Base-by-base conservation (phyloP, 2,797 vertebrate genomes). In the Lates japonicus region DNA sequence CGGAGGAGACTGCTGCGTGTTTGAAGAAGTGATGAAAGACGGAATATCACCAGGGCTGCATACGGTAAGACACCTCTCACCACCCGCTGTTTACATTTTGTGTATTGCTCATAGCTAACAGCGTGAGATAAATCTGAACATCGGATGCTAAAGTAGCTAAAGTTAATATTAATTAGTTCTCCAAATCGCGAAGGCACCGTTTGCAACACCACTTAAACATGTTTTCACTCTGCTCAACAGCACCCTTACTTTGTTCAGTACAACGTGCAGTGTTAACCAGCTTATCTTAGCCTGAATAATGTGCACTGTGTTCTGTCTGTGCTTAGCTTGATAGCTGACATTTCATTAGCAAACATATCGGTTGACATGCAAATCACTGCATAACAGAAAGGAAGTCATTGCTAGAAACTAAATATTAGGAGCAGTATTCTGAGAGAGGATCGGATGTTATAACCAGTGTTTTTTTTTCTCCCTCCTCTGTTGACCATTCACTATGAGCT, bases 21-120 rank as follows among this genome's bases (percentile, higher is more conserved):
- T 99, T 86, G 97, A 99, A 92, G 98, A 99, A 92, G 97, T 98
- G 90, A 99, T 98, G 97, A 99, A 98, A 86, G 98, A 99, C 94
- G 98, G 89, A 97, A 97, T 93, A 97, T 98, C 88, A 99, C 97
- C 87, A 95, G 97, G 88, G 98, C 98, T 17, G 97, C 97, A n/a
- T 95, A 97, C n/a, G 97, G 98, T 99, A 95, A 97, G 97, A 81
- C 51, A 29, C 35, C 37, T 57, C 72, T 16, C 76, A 5, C n/a
- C 37, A 7, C 14, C 25, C 12, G 22, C 42, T 82, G 82, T 85
- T 87, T 73, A 80, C 76, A 52, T 76, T 59, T 46, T 29, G 25
- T 66, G 84, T 88, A 74, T 72, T 84, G 90, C 83, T 87, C 90
- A n/a, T n/a, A 87, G 82, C 85, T 78, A 84, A 51, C 86, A 74